These are phyloP conservation scores for Cossypha niveicapilla DNA, from an alignment of 2,797 vertebrate species.

Conservation along the genomic window DNA sequence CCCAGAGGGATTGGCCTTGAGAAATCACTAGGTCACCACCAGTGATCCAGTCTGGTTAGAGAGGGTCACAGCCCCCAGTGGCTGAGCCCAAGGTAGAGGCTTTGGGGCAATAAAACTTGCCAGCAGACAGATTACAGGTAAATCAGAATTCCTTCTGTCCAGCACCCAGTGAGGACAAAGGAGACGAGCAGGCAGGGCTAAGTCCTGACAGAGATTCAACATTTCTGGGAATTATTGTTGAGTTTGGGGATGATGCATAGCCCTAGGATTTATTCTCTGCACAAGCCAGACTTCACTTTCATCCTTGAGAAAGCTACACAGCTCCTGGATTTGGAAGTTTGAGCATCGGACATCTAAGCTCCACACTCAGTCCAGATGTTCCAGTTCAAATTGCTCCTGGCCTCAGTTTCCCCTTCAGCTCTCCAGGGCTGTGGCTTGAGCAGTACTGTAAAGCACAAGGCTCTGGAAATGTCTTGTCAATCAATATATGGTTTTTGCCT, in stretches of 20 bases:
- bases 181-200: neutral
- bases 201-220: neutral
- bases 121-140: neutral
- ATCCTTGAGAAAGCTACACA: neutral
- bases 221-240: neutral
- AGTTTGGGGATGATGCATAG: neutral
- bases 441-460: neutral
- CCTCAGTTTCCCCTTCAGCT: neutral
- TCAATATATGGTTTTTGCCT: neutral
- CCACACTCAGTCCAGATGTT: accelerated
- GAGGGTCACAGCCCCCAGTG: neutral
- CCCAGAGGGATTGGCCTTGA: neutral
- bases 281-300: neutral
- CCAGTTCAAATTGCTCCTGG: neutral
- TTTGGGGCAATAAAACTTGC: neutral
- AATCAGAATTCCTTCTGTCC: neutral
- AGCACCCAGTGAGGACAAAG: neutral
- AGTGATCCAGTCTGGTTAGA: neutral
- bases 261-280: neutral
- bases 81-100: neutral
- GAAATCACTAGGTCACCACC: neutral
- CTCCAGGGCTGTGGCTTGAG: accelerated
- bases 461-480: neutral
- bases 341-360: accelerated
- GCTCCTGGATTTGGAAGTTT: neutral